phyloP scores from a whole-genome alignment of 2,113 vertebrate species.

The Prolemur simus region DNA sequence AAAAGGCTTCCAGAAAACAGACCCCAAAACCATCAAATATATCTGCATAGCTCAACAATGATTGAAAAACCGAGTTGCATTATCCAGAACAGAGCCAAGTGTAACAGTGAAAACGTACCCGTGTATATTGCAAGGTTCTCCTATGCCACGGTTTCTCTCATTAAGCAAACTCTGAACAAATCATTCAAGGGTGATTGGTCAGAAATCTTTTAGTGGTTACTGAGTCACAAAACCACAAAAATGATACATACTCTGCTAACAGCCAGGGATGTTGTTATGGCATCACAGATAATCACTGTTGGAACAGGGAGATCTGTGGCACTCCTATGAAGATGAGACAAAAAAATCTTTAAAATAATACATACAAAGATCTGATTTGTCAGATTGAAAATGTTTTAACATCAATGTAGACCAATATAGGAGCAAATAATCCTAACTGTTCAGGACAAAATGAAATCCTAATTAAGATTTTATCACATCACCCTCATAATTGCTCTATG shows the following conservation, averaged over 20 bases:
- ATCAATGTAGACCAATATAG: conserved; percentile 8
- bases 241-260: conserved; percentile 54
- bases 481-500: neutral
- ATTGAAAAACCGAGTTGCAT: conserved; percentile 47
- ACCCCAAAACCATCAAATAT: conserved; percentile 50
- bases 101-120: conserved; percentile 32
- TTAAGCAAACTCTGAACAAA: conserved; percentile 69
- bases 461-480: conserved; percentile 45
- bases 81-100: conserved; percentile 58
- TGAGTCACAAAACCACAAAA: conserved; percentile 73
- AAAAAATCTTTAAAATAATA: conserved; percentile 53
- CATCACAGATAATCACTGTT: conserved; percentile 14
- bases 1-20: conserved; percentile 63
- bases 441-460: conserved; percentile 62
- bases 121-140: neutral
- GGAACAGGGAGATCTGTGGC: neutral
- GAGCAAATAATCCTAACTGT: neutral
- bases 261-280: conserved; percentile 37
- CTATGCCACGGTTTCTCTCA: conserved; percentile 41
- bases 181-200: conserved; percentile 52
- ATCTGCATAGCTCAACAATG: conserved; percentile 44
- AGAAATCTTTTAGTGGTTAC: conserved; percentile 65
- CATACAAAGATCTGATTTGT: conserved; percentile 50
- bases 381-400: neutral
- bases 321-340: neutral